These are phyloP conservation scores for Trogon surrucura DNA, from an alignment of 2,113 vertebrate genomes.

Conservation along the genomic window DNA sequence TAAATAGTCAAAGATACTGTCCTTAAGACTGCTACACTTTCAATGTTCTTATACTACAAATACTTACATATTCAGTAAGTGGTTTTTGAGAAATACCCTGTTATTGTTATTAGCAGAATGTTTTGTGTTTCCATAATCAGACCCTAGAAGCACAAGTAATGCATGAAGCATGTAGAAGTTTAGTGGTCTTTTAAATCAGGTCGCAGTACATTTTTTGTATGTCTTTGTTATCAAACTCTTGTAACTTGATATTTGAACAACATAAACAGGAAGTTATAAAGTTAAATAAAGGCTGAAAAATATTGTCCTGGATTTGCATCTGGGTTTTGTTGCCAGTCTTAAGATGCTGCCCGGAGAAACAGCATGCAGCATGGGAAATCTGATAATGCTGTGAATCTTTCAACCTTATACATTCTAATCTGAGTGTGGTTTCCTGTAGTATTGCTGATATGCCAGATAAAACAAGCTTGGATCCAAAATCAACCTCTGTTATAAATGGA, in stretches of 20 bases:
- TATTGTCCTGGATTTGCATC: constrained; percentile 33
- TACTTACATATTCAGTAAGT: not conserved
- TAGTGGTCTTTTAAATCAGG: not conserved
- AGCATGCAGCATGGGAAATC: constrained; percentile 39
- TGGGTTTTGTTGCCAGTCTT: constrained; percentile 45
- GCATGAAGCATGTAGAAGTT: not conserved
- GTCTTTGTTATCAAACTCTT: constrained; percentile 46
- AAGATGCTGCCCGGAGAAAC: constrained; percentile 13
- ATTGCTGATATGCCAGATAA: constrained; percentile 46
- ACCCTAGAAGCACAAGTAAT: not conserved
- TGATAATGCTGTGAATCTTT: constrained; percentile 46
- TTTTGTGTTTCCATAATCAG: not conserved
- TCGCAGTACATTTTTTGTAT: constrained; percentile 28
- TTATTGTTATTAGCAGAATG: not conserved
- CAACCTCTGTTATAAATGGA: constrained; percentile 38
- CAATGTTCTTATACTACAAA: not conserved
- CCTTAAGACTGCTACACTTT: not conserved
- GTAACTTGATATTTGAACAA: constrained; percentile 13
- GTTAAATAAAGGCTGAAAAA: constrained; percentile 60
- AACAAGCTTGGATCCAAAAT: constrained; percentile 60
- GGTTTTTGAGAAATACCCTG: not conserved
- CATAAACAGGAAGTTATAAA: constrained; percentile 52
- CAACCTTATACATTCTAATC: constrained; percentile 35
- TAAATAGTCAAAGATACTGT: not conserved
- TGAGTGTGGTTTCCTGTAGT: constrained; percentile 43